A percentile compares a stretch with the other conserved stretches of the same genome.
phyloP scores from a whole-genome alignment of 2,888 invertebrate genomes.

The Athalia rosae region DNA sequence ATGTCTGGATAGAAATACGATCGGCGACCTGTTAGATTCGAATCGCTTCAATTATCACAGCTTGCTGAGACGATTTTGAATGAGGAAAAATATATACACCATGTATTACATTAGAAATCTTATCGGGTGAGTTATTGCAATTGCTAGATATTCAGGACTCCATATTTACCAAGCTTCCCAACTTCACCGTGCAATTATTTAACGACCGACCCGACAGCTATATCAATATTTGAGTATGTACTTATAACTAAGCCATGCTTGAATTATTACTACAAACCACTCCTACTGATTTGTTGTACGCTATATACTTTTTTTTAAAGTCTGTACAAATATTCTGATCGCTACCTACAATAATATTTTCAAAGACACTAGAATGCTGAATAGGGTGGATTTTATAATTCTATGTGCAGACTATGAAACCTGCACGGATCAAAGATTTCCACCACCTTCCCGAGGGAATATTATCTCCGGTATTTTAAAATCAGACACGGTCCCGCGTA shows the following conservation, averaged over 20 bases:
- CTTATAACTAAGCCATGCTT: neutral
- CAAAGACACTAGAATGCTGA: no score
- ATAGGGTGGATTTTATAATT: no score
- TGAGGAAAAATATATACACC: no score
- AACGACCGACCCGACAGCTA: neutral
- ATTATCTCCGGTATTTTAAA: no score
- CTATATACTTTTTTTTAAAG: neutral
- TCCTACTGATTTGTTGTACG: neutral
- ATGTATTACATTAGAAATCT: no score
- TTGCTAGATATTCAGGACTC: neutral
- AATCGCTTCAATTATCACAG: no score
- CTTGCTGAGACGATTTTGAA: no score
- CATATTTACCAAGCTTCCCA: conserved; percentile 5
- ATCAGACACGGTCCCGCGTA: no score
- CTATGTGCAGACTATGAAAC: no score
- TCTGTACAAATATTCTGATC: neutral
- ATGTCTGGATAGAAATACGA: neutral
- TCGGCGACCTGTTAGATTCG: conserved; percentile 12
- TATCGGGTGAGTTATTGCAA: neutral
- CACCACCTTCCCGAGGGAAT: no score
- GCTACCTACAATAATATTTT: no score
- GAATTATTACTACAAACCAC: conserved; percentile 4
- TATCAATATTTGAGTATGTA: conserved; percentile 13
- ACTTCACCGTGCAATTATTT: neutral
- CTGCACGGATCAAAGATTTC: no score